These are phyloP conservation scores for Spodoptera exigua DNA, from an alignment of 2,888 invertebrate species.

Conservation along the genomic window DNA sequence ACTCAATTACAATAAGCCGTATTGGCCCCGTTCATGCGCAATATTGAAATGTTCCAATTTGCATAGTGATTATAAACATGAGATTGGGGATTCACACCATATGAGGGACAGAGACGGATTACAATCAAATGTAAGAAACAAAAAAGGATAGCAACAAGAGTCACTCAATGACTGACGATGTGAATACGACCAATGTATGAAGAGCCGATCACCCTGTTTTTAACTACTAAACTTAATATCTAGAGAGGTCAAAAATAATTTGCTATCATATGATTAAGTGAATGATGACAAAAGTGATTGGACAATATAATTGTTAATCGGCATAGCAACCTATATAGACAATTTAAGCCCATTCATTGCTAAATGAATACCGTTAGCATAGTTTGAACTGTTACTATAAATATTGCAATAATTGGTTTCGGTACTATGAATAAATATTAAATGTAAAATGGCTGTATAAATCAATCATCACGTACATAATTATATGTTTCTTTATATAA, in stretches of 20 bases:
- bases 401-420: not conserved
- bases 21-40: conserved; percentile 75
- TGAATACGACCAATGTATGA: conserved; percentile 42
- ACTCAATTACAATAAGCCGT: conserved; percentile 80
- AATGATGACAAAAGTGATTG: conserved; percentile 63
- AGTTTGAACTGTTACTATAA: not conserved
- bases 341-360: not conserved
- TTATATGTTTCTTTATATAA: too few species aligned
- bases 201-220: conserved; percentile 46
- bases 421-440: not conserved
- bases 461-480: too few species aligned
- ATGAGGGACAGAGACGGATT: conserved; percentile 63
- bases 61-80: conserved; percentile 85
- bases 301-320: conserved; percentile 39
- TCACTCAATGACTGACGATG: conserved; percentile 50
- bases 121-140: conserved; percentile 49
- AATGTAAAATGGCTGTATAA: too few species aligned
- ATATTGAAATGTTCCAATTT: conserved; percentile 84
- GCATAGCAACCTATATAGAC: not conserved
- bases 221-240: conserved; percentile 24
- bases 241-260: conserved; percentile 50
- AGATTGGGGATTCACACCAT: conserved; percentile 71
- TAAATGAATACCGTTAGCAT: conserved; percentile 1
- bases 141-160: conserved; percentile 56
- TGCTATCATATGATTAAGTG: conserved; percentile 54